phyloP scores from a whole-genome alignment of 1,140 invertebrate genomes.

The Drosophila yakuba region DNA sequence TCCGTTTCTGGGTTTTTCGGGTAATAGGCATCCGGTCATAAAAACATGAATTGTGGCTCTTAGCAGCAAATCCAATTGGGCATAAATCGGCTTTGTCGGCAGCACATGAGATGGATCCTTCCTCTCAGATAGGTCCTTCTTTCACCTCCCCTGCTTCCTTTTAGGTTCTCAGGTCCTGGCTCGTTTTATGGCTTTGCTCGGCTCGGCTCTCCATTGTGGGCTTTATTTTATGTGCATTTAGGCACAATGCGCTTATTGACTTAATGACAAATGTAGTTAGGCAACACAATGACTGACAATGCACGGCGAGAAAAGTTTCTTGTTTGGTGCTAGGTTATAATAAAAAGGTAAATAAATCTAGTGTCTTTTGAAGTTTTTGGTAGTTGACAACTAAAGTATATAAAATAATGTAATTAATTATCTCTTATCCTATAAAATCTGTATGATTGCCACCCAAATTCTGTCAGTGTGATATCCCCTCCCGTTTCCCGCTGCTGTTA shows the following conservation, averaged over 20 bases:
- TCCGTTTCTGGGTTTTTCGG: conserved; percentile 20
- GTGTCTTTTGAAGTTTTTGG: too few relatives aligned
- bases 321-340: not conserved
- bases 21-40: conserved; percentile 81
- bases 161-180: conserved; percentile 29
- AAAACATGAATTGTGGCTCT: conserved; percentile 83
- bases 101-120: conserved; percentile 64
- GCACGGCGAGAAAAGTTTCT: conserved; percentile 16
- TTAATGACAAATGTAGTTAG: conserved; percentile 81
- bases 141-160: not conserved
- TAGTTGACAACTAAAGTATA: too few relatives aligned
- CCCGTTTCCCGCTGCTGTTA: conserved; percentile 11
- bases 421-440: too few relatives aligned
- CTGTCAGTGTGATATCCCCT: conserved; percentile 1
- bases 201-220: conserved; percentile 54
- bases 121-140: conserved; percentile 3
- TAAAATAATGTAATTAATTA: too few relatives aligned
- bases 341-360: too few relatives aligned
- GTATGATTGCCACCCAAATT: conserved; percentile 1
- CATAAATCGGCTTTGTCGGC: conserved; percentile 80
- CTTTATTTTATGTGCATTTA: conserved; percentile 82
- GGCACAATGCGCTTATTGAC: conserved; percentile 82
- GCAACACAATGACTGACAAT: conserved; percentile 41
- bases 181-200: conserved; percentile 43
- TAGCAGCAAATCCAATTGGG: conserved; percentile 83